These are phyloP conservation scores for Brachypalpus laphriformis DNA, from an alignment of 2,888 invertebrate species.

Conservation along the genomic window DNA sequence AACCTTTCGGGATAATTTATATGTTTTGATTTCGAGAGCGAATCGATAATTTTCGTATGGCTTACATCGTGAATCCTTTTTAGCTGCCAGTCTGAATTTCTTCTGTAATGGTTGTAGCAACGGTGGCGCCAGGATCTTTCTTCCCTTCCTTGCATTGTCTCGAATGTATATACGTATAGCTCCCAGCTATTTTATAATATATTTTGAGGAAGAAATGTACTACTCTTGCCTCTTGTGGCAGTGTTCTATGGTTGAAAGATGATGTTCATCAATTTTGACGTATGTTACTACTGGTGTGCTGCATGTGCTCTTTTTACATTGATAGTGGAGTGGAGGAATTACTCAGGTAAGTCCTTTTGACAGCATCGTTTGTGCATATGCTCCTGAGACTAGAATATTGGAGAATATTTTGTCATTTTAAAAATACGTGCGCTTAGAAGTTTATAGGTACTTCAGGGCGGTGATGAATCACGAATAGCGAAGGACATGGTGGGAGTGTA, in stretches of 20 bases:
- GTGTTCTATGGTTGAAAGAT: conserved; percentile 59
- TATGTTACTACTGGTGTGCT: conserved; percentile 19
- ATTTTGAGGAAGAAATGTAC: conserved; percentile 30
- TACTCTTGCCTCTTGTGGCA: conserved; percentile 43
- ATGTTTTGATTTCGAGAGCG: conserved; percentile 54
- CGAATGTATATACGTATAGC: not conserved
- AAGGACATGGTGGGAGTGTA: not conserved
- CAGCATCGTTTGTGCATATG: conserved; percentile 45
- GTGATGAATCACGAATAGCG: not conserved
- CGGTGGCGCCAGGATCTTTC: conserved; percentile 29
- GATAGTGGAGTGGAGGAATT: conserved; percentile 25
- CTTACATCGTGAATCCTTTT: conserved; percentile 54
- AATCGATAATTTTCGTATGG: conserved; percentile 54
- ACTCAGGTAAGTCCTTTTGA: conserved; percentile 61
- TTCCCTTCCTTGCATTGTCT: not conserved
- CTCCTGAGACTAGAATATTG: not conserved
- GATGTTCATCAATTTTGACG: conserved; percentile 57
- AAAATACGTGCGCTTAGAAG: not conserved
- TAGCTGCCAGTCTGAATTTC: conserved; percentile 13
- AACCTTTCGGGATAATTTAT: conserved; percentile 43
- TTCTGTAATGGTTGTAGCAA: not conserved
- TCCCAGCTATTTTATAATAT: conserved; percentile 20
- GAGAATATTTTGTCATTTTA: not conserved
- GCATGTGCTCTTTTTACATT: not conserved
- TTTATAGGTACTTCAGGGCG: not conserved